phyloP scores from a whole-genome alignment of 2,113 vertebrate genomes.

The Tautogolabrus adspersus region DNA sequence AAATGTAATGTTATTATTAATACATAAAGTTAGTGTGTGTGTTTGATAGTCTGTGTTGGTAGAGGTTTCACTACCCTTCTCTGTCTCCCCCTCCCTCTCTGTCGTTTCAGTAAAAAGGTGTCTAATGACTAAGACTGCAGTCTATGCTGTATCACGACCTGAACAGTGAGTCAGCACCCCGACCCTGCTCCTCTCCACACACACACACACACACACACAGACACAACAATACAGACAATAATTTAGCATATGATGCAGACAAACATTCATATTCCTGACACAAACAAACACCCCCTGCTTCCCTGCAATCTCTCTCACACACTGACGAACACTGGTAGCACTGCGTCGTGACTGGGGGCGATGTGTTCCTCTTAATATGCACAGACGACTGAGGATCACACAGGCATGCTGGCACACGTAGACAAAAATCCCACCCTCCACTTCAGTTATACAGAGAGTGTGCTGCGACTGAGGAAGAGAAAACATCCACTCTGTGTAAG shows the following conservation, averaged over 20 bases:
- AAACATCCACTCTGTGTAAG: constrained; percentile 34
- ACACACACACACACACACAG: constrained; percentile 44
- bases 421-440: constrained; percentile 29
- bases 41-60: not conserved
- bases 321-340: constrained; percentile 57
- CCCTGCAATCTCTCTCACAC: constrained; percentile 48
- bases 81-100: constrained; percentile 14
- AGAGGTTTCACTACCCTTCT: constrained; percentile 41
- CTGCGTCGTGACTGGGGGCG: constrained; percentile 78
- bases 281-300: constrained; percentile 46
- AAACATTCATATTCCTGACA: constrained; percentile 77
- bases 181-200: constrained; percentile 51
- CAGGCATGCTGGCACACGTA: constrained; percentile 46
- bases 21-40: not conserved
- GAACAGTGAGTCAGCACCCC: constrained; percentile 77
- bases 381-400: constrained; percentile 69
- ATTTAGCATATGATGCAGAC: constrained; percentile 75
- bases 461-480: constrained; percentile 6
- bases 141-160: constrained; percentile 75
- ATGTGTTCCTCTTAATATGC: constrained; percentile 75
- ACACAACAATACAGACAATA: constrained; percentile 49
- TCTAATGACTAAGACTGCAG: constrained; percentile 75
- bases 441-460: constrained; percentile 28
- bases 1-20: not conserved
- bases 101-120: constrained; percentile 51